Evolutionary conservation across 2,113 vertebrate species (phyloP), one percentile per base, ranked within the genome.

Genomic region (Poeciliopsis prolifica): DNA sequence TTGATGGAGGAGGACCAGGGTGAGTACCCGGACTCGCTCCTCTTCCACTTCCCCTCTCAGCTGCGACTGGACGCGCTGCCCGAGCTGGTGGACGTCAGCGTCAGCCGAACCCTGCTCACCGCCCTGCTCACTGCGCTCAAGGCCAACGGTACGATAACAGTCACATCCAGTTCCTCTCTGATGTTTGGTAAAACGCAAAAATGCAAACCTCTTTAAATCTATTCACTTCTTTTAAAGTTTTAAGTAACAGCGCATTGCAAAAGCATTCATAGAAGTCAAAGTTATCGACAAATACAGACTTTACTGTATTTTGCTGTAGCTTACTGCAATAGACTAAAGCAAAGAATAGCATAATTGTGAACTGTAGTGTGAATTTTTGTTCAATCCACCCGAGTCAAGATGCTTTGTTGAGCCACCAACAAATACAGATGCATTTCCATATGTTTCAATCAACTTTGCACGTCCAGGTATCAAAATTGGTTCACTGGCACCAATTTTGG

Each of bases 41-140:
- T 97, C 37, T 94, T 88, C 70, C 95, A 95, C 82, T 97, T 96
- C 85, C 95, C 96, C 33, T 96, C 96, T 5, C 94, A 96, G 90
- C 84, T 96, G 35, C 91, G 95, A 60, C 91, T 96, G 88, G 95
- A 96, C 35, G 95, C 90, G 0, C 93, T 95, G 7, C 93, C 94
- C 0, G 93, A 94, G 0, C 90, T 95, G 75, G 92, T 95, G 86
- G 96, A 96, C 0, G 28, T 92, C 77, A 96, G 96, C 6, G 92
- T 95, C 67, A 93, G 93, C 69, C 91, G 92, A 74, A 95, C 95
- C 66, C 91, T 96, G 70, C 94, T 95, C 42, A 91, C 94, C 2
- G 87, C 95, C 64, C 91, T 96, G 65, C 93, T 97, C 70, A 92
- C 91, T 0, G 94, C 95, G 0, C 94, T 97, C 65, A 95, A 95